Percentiles rank a stretch among this genome's conserved stretches.
Evolutionary conservation across 2,113 vertebrate genomes (phyloP).

Genomic region (Tursiops truncatus): DNA sequence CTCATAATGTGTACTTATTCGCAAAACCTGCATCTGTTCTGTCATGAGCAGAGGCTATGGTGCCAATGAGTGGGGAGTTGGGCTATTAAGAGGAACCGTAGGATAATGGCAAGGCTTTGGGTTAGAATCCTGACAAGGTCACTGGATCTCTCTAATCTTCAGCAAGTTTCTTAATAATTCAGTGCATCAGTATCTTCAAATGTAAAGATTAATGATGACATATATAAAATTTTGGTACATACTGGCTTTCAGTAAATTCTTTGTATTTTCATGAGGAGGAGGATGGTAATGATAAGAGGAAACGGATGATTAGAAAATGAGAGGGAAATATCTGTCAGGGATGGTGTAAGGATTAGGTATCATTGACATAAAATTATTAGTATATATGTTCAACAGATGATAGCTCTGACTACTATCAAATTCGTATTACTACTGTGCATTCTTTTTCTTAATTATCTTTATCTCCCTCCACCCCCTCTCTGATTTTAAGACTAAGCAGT

Average conservation of each 20-base stretch:
- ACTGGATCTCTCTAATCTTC: not conserved
- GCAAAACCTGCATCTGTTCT: not conserved
- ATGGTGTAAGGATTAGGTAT: not conserved
- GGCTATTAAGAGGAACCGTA: not conserved
- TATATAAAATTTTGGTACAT: not conserved
- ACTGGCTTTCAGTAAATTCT: not conserved
- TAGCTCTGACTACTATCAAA: not conserved
- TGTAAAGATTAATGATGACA: not conserved
- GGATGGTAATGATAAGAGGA: not conserved
- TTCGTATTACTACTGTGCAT: not conserved
- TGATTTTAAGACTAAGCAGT: not conserved
- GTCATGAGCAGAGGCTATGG: not conserved
- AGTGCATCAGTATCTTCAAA: not conserved
- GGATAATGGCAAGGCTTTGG: not conserved
- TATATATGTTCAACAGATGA: not conserved
- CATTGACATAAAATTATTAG: not conserved
- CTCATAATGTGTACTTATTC: not conserved
- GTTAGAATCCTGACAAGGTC: not conserved
- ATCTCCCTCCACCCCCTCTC: not conserved
- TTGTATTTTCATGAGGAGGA: not conserved
- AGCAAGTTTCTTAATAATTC: not conserved
- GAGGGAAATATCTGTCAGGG: not conserved
- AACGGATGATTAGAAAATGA: not conserved
- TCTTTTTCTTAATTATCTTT: not conserved
- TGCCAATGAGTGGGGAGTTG: rapidly evolving